These are phyloP conservation scores for Drosophila lowei DNA, from an alignment of 1,140 invertebrate genomes.

Conservation along the genomic window DNA sequence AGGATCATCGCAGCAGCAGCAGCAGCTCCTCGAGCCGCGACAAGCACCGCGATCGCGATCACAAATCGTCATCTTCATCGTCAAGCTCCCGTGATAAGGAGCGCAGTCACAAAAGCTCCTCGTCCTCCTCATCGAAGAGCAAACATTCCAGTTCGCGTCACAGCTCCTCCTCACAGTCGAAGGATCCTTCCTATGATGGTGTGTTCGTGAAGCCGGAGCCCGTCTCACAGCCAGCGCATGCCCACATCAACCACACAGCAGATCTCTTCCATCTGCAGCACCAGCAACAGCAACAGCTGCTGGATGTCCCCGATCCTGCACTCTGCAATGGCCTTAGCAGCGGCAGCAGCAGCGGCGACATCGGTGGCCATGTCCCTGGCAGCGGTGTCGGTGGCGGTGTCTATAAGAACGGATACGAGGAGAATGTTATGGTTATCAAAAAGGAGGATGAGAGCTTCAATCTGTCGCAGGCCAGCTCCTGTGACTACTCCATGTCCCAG, in stretches of 20 bases:
- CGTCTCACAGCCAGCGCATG: slow-evolving; percentile 80
- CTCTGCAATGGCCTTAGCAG: slow-evolving; percentile 40
- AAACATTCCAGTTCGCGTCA: slow-evolving; percentile 82
- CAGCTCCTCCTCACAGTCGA: slow-evolving; percentile 71
- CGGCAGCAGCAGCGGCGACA: slow-evolving; percentile 10
- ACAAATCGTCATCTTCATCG: slow-evolving; percentile 76
- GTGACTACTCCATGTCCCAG: slow-evolving; percentile 87
- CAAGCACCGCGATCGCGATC: slow-evolving; percentile 85
- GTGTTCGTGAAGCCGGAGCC: slow-evolving; percentile 82
- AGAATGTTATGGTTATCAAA: slow-evolving; percentile 62
- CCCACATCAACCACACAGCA: slow-evolving; percentile 10
- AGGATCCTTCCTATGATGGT: slow-evolving; percentile 72
- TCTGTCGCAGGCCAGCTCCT: slow-evolving; percentile 86
- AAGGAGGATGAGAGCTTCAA: slow-evolving; percentile 76
- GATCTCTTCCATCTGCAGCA: slow-evolving; percentile 53
- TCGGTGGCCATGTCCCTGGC: not conserved
- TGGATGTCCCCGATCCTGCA: not conserved
- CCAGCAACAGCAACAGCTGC: slow-evolving; percentile 3
- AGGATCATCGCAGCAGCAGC: slow-evolving; percentile 83
- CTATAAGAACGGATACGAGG: slow-evolving; percentile 83
- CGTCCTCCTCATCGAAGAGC: slow-evolving; percentile 79
- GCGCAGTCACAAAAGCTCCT: slow-evolving; percentile 69
- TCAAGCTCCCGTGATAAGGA: slow-evolving; percentile 73
- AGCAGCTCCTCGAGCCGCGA: slow-evolving; percentile 84
- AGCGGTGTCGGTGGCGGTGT: slow-evolving; percentile 10